Base-by-base conservation (phyloP, 2,888 invertebrate species). In the Zygothrica quintamaculata region DNA sequence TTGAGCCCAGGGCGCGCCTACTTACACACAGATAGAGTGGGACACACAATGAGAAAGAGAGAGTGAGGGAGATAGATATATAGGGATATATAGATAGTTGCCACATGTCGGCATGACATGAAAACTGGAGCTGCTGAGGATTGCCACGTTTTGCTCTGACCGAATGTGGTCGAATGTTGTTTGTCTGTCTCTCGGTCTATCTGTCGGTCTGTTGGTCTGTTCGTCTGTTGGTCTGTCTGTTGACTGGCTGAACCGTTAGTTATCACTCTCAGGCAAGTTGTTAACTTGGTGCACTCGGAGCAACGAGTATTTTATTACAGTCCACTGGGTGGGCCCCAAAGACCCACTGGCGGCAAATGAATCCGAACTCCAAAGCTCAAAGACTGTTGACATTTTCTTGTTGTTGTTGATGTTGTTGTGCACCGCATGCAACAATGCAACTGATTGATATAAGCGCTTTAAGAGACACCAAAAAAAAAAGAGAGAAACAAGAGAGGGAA, bases 371-470 rank as follows among this genome's bases (percentile, higher is more conserved):
- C 26, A 64, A 73, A 75, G 82, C 84, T 82, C 84, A 78, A 75
- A 78, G 82, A 73, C 84, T 74, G 80, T 64, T 78, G 78, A 82
- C 82, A 78, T 82, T 78, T 80, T 51, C 34, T 48, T 40, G 44
- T 44, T 70, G 64, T 39, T 55, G 57, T 52, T 31, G 59, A 13
- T 61, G 59, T 53, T 58, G 67, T 59, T 40, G 44, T 46, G 55
- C 42, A 25, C 39, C 25, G 46, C 50, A 43, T 71, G 47, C 71
- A 60, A 52, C 55, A 57, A 44, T 39, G 47, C 55, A 57, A 44
- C 40, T 71, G 84, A 80, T 80, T 84, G 80, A 84, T 74, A 65
- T 74, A 74, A 79, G 79, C 79, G 68, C 77, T 74, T 78, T 76
- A 78, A 69, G 50, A 55, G 18, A 9, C 34, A 31, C n/a, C n/a